Evolutionary conservation across 1,140 invertebrate genomes (phyloP), one percentile per base, ranked within the genome.

Genomic region (Helicoverpa armigera): DNA sequence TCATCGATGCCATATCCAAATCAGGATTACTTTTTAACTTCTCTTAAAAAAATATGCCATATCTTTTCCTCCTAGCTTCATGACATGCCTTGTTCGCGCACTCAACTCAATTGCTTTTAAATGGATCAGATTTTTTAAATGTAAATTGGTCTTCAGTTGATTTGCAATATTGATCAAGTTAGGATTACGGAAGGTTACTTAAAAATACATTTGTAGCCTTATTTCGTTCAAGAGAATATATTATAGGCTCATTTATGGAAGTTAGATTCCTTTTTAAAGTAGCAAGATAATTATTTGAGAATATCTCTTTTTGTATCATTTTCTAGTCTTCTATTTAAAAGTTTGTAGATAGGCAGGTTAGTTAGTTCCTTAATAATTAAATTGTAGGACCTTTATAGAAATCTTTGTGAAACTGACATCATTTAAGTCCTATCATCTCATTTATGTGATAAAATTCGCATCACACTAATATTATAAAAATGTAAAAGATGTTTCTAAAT

Each of bases 61-160:
- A n/a, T 48, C n/a, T 14, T 2, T 43, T 10, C 14, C n/a, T 51
- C 48, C 0, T n/a, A 54, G 14, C 58, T 16, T 14, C n/a, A n/a
- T 16, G 35, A 7, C 11, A n/a, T 65, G 14, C 48, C 29, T 78
- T 35, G 63, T 72, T 54, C 69, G 18, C 60, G 79, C 73, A 81
- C 73, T 81, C 65, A 75, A 53, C 53, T 7, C 31, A 50, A 81
- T 81, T 81, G 73, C 58, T 58, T 69, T 60, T 65, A 70, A 81
- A 76, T 76, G 80, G 53, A 80, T 50, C 23, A 53, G 23, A 81
- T 81, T 81, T 76, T 80, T 80, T 56, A 58, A 70, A 76, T 70
- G 80, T 81, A 81, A 81, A 81, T 76, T 69, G 35, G 51, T 53
- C 18, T 70, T 76, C 72, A 81, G 75, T 80, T 72, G 58, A 75